Conservation (phyloP, 23 tunicate genomes). For the Trididemnum nubilum region DNA sequence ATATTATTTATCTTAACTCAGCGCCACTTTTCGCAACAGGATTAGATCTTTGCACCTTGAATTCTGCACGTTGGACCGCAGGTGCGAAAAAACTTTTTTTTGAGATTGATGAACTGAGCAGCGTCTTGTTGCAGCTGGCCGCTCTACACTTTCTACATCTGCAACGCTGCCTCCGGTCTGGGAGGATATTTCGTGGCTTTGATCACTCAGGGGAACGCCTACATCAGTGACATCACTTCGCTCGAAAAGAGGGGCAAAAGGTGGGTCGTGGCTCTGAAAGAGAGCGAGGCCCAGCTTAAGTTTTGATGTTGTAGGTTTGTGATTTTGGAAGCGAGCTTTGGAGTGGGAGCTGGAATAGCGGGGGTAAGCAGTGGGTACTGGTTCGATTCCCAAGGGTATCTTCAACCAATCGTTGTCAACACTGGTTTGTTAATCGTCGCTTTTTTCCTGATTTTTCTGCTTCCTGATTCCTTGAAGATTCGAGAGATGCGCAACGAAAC, state of each 20-base stretch:
- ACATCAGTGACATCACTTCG: constrained; percentile 72
- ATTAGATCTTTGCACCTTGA: no score
- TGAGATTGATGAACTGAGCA: no score
- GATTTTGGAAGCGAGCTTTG: constrained; percentile 65
- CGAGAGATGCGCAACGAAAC: no score
- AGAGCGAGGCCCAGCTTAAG: no score
- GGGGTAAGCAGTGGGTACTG: constrained; percentile 76
- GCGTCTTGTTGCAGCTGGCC: constrained; percentile 76
- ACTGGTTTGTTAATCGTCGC: constrained; percentile 3
- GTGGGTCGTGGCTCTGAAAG: no score
- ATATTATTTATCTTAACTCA: no score
- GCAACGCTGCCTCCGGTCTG: constrained; percentile 56
- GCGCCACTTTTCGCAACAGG: no score
- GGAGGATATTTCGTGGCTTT: constrained; percentile 72
- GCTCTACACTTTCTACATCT: constrained; percentile 28
- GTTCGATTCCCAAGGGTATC: constrained; percentile 65
- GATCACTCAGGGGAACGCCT: constrained; percentile 69
- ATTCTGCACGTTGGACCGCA: no score
- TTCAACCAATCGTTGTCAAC: constrained; percentile 50
- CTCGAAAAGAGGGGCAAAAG: constrained; percentile 51
- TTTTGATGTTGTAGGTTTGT: constrained; percentile 44
- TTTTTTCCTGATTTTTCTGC: constrained; percentile 32
- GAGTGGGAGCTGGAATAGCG: constrained; percentile 81
- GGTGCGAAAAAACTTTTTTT: no score
- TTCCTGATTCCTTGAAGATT: constrained; percentile 48